Conservation (phyloP, 2,113 vertebrate species). For the Eleginops maclovinus region DNA sequence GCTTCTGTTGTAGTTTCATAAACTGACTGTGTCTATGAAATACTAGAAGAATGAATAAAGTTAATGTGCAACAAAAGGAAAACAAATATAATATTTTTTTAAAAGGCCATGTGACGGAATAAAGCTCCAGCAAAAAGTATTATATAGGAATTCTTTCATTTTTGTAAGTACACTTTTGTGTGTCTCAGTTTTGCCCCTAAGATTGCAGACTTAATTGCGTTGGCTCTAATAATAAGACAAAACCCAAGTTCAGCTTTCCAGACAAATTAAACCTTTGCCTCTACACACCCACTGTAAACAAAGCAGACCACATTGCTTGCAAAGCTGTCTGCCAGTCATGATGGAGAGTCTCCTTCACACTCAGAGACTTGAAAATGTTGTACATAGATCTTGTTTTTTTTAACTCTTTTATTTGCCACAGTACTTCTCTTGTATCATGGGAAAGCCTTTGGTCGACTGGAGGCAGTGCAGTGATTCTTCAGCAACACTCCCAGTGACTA, state of each 20-base stretch:
- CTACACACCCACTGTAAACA: conserved; percentile 19
- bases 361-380: background rate
- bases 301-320: conserved; percentile 7
- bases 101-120: background rate
- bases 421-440: background rate
- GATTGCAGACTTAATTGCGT: background rate
- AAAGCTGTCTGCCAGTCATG: background rate
- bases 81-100: too few relatives aligned
- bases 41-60: background rate
- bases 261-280: conserved; percentile 18
- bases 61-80: background rate
- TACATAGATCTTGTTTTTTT: too few relatives aligned
- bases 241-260: background rate
- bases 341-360: background rate
- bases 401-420: background rate
- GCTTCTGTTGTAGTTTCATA: conserved; percentile 16
- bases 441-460: background rate
- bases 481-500: conserved; percentile 44
- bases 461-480: conserved; percentile 31
- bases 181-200: background rate
- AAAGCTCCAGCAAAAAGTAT: background rate
- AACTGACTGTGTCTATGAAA: background rate
- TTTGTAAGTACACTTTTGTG: background rate
- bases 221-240: conserved; percentile 4
- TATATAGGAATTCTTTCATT: background rate